Evolutionary conservation across 2,797 vertebrate genomes (phyloP).

Genomic region (Enteromius treurensis): DNA sequence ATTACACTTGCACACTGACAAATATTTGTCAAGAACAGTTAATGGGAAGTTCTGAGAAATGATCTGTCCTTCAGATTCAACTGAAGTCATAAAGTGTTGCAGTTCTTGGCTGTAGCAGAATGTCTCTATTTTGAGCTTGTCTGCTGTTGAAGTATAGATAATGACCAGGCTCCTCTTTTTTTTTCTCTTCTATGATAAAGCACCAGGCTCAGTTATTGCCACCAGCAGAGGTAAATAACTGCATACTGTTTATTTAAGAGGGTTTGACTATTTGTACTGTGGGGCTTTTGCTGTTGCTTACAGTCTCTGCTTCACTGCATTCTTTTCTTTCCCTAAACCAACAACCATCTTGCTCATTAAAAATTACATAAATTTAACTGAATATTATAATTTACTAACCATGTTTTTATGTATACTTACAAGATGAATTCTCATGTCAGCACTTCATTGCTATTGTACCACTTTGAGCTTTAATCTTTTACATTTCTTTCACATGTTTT

Average conservation of each 20-base stretch:
- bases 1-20: neutral
- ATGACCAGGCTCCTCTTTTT: slow-evolving; percentile 57
- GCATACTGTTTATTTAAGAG: slow-evolving; percentile 6
- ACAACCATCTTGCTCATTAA: neutral
- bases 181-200: slow-evolving; percentile 64
- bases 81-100: neutral
- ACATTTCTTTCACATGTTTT: neutral
- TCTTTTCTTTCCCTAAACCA: neutral
- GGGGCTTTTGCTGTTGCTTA: slow-evolving; percentile 40
- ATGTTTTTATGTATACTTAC: neutral
- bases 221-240: slow-evolving; percentile 73
- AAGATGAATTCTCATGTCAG: neutral
- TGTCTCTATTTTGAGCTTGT: neutral
- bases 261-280: slow-evolving; percentile 24
- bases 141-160: neutral
- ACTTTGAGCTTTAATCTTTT: neutral
- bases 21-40: neutral
- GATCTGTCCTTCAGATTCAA: neutral
- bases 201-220: slow-evolving; percentile 79
- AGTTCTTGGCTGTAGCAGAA: neutral
- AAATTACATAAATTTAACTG: neutral
- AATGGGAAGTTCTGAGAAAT: neutral
- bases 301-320: neutral
- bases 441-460: neutral
- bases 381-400: neutral